Base-by-base conservation (phyloP, 1,140 invertebrate species). In the Tetramorium parvispinum region DNA sequence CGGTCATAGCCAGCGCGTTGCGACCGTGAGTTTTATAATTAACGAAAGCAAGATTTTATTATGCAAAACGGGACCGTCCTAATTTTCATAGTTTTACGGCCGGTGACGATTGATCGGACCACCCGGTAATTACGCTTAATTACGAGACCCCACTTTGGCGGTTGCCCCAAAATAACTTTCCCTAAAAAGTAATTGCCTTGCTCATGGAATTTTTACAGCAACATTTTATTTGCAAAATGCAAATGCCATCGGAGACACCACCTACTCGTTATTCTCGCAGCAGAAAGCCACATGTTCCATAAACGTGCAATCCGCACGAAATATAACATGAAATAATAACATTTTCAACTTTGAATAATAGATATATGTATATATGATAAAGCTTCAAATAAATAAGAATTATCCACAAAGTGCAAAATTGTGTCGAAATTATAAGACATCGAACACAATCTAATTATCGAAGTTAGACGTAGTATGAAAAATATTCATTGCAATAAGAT, bases 51-150 rank as follows among this genome's bases (percentile, higher is more conserved):
- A 83, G 51, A 83, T 82, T 73, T 85, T 83, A 87, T 87, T 87
- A 89, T 89, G 88, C 85, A 87, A 83, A 89, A 87, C 27, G 40
- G 75, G 61, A 59, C 63, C 87, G 88, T 71, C 57, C 87, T 77
- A 89, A 89, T 89, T 89, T 82, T 71, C 68, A 24, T 27, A 59
- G 24, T 83, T 83, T 83, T 83, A 83, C 40, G 43, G 55, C 49
- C 65, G 65, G 63, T 71, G 87, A 87, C 85, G 88, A 78, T 76
- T 87, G 87, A 89, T 82, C 87, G 70, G 57, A 73, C 85, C 43
- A 46, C 21, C 70, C 68, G 63, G 65, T 83, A 87, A 89, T 89
- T 89, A 89, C 71, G 71, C 43, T 89, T 89, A 89, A 89, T 89
- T 89, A 87, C 70, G 71, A 63, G 63, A 68, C 49, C 66, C 55